Conservation (phyloP, 2,113 vertebrate species). For the Heterocephalus glaber region DNA sequence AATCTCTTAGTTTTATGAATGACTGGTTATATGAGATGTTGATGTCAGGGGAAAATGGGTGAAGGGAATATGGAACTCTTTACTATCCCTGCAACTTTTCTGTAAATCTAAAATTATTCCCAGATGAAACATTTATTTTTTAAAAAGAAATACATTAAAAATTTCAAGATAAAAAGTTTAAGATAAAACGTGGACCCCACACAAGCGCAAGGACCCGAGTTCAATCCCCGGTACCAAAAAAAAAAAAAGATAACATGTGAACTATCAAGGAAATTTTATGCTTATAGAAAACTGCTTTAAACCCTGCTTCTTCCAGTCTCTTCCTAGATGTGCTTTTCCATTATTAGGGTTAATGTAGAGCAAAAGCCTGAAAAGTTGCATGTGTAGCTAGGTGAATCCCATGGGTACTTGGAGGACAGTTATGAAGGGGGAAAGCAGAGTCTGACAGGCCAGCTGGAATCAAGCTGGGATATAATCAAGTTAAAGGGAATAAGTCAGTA, state of each 20-base stretch:
- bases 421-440: background rate
- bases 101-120: background rate
- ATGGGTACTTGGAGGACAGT: background rate
- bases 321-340: background rate
- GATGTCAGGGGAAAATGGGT: background rate
- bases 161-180: background rate
- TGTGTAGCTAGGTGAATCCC: background rate
- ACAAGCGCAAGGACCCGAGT: no score
- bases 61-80: background rate
- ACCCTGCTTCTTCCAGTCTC: background rate
- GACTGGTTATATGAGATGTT: background rate
- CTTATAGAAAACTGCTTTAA: background rate
- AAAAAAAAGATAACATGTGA: background rate
- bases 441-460: background rate
- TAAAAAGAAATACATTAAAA: background rate
- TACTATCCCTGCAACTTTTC: background rate
- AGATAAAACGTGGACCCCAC: no score
- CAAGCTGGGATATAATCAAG: background rate
- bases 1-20: background rate
- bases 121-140: slow-evolving; percentile 35
- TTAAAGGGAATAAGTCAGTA: background rate
- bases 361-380: background rate
- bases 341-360: slow-evolving; percentile 4
- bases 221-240: no score
- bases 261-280: slow-evolving; percentile 8